Percentiles rank a stretch among this genome's conserved stretches.
Conservation (phyloP, 1,140 invertebrate genomes). For the Drosophila ohnishii region DNA sequence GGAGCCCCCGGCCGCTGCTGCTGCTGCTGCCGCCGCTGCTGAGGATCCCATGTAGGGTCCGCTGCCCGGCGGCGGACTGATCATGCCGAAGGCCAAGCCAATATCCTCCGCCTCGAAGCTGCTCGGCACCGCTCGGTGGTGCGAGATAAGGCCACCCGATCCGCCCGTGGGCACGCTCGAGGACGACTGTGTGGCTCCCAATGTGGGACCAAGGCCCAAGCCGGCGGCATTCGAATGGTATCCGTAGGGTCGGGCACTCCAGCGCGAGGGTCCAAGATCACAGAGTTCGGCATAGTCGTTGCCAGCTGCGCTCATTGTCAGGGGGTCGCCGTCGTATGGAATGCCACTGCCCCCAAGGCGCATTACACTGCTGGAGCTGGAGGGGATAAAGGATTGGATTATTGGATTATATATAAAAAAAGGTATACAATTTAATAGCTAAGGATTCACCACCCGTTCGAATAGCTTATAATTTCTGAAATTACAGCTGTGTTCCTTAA, state of each 20-base stretch:
- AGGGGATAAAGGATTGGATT: constrained; percentile 3
- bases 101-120: constrained; percentile 83
- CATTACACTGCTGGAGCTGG: constrained; percentile 81
- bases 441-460: neutral
- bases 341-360: constrained; percentile 83
- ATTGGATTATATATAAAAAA: neutral
- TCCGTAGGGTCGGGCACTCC: constrained; percentile 81
- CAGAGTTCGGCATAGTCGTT: constrained; percentile 83
- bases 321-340: constrained; percentile 83
- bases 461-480: neutral
- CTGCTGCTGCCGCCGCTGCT: constrained; percentile 53
- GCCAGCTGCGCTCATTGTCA: constrained; percentile 83
- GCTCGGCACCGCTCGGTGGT: constrained; percentile 72
- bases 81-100: constrained; percentile 76
- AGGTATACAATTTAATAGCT: neutral
- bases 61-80: constrained; percentile 78
- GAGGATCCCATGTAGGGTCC: constrained; percentile 56
- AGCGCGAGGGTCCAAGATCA: constrained; percentile 83
- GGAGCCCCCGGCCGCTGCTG: constrained; percentile 55
- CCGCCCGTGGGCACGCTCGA: constrained; percentile 79
- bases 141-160: constrained; percentile 72
- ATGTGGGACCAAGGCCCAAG: constrained; percentile 39
- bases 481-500: neutral
- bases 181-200: constrained; percentile 74
- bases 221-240: constrained; percentile 62